Evolutionary conservation across 2,113 vertebrate species (phyloP).

Genomic region (Eurypyga helias): DNA sequence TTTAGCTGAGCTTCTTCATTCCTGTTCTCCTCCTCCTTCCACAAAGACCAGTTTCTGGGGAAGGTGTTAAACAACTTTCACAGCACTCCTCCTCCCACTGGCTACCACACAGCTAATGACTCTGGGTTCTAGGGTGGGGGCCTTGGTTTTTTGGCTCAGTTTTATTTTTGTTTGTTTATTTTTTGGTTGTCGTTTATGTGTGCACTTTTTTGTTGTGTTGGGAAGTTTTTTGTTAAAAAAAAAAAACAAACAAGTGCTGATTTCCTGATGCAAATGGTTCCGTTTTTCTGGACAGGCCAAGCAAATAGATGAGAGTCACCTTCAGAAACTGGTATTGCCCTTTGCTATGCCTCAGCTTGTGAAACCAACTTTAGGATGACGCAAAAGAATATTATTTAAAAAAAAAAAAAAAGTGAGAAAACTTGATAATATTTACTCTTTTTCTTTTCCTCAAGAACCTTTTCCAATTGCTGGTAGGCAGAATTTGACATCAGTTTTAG

Average conservation of each 20-base stretch:
- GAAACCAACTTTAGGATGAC: constrained; percentile 18
- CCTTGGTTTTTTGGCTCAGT: background rate
- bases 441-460: background rate
- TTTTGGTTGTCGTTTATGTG: background rate
- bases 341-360: constrained; percentile 39
- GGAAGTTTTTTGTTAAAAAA: background rate
- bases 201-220: background rate
- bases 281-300: constrained; percentile 41
- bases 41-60: constrained; percentile 76
- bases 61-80: constrained; percentile 70
- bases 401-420: background rate
- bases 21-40: constrained; percentile 73
- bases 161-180: background rate
- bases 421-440: background rate
- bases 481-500: background rate
- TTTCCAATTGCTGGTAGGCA: background rate
- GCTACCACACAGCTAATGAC: constrained; percentile 52
- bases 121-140: constrained; percentile 39
- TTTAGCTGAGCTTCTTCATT: constrained; percentile 81
- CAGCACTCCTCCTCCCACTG: constrained; percentile 69
- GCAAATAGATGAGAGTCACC: background rate
- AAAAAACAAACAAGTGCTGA: background rate
- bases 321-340: background rate
- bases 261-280: constrained; percentile 38
- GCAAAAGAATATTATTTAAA: background rate